A percentile compares a stretch with the other conserved stretches of the same genome.
phyloP scores from a whole-genome alignment of 1,140 invertebrate genomes.

The Drosophila ironensis region DNA sequence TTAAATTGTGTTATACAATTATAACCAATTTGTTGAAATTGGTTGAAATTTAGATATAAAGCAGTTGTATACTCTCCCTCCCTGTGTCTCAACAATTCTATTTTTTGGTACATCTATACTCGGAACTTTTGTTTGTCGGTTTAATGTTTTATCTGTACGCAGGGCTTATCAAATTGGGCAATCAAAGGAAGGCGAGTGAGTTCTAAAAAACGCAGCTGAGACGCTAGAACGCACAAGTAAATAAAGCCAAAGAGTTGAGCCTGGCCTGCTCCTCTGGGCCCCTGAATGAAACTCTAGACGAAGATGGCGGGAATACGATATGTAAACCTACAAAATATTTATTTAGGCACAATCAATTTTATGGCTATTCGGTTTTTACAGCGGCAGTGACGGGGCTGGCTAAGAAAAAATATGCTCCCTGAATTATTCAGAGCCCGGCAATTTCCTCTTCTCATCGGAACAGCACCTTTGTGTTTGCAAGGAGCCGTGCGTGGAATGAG shows the following conservation, averaged over 20 bases:
- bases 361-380: slow-evolving; percentile 64
- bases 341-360: slow-evolving; percentile 76
- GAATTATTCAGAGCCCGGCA: slow-evolving; percentile 59
- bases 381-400: slow-evolving; percentile 1
- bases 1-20: too few relatives aligned
- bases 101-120: too few relatives aligned
- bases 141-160: neutral
- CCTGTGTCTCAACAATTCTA: too few relatives aligned
- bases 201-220: neutral
- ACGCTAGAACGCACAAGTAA: slow-evolving; percentile 14
- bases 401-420: slow-evolving; percentile 36
- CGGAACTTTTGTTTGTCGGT: neutral
- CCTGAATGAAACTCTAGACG: slow-evolving; percentile 11
- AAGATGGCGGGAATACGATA: neutral
- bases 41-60: too few relatives aligned
- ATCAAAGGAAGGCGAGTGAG: slow-evolving; percentile 15
- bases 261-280: neutral
- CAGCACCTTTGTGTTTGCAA: neutral
- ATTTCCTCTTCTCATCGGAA: slow-evolving; percentile 8
- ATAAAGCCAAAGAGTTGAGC: slow-evolving; percentile 37
- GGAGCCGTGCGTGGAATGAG: neutral
- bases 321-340: slow-evolving; percentile 53
- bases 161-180: slow-evolving; percentile 5
- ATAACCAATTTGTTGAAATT: too few relatives aligned
- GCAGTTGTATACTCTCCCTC: too few relatives aligned